A percentile compares a stretch with the other conserved stretches of the same genome.
phyloP scores from a whole-genome alignment of 1,140 invertebrate genomes.

The Hetaerina americana region DNA sequence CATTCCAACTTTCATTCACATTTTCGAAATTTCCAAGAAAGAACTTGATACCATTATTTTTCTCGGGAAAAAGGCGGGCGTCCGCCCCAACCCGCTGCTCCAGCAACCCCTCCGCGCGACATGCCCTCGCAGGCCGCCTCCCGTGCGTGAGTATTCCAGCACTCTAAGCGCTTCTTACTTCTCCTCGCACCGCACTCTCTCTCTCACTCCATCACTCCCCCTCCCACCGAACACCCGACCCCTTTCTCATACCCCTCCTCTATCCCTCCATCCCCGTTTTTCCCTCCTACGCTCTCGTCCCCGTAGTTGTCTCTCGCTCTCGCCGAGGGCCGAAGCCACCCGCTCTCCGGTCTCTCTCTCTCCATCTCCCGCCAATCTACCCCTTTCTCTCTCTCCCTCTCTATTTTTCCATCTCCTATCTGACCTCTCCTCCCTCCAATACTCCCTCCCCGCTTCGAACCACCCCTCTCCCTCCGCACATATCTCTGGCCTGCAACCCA shows the following conservation, averaged over 20 bases:
- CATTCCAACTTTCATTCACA: too few species aligned
- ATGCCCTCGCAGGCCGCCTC: background rate
- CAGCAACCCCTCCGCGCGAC: background rate
- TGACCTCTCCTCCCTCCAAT: background rate
- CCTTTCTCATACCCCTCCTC: background rate
- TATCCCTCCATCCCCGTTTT: background rate
- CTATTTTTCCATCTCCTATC: background rate
- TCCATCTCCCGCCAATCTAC: too few species aligned
- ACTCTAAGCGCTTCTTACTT: background rate
- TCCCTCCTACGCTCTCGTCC: background rate
- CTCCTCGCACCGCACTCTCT: background rate
- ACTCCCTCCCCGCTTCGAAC: too few species aligned
- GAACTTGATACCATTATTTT: too few species aligned
- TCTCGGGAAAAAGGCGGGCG: too few species aligned
- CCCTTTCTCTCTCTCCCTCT: background rate
- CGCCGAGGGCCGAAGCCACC: too few species aligned
- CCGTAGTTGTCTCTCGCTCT: too few species aligned
- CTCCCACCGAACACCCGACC: background rate
- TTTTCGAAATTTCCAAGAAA: too few species aligned
- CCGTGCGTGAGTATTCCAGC: background rate
- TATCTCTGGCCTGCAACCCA: too few species aligned
- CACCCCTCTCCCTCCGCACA: too few species aligned
- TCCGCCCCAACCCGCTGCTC: background rate
- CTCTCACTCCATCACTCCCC: background rate
- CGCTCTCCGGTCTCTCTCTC: too few species aligned